Percentiles rank a stretch among this genome's conserved stretches.
Conservation (phyloP, 1,140 invertebrate species). For the Scaptomyza graminum region DNA sequence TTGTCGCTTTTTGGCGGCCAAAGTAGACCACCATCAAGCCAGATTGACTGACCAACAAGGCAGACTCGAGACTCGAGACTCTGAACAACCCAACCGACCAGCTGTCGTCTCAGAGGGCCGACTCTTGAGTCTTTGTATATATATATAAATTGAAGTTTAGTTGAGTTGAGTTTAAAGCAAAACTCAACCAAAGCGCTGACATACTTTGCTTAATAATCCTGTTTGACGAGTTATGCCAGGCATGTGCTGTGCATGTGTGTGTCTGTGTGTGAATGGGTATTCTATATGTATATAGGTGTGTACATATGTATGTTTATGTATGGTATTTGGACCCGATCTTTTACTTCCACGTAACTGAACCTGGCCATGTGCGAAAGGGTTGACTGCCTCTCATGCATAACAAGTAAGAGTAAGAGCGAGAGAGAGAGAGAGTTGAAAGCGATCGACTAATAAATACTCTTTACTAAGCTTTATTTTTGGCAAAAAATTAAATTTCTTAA, state of each 20-base stretch:
- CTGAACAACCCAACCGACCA: conserved; percentile 36
- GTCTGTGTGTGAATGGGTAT: background rate
- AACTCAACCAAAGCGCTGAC: conserved; percentile 50
- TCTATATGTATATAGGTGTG: background rate
- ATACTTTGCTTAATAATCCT: conserved; percentile 81
- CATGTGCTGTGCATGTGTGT: background rate
- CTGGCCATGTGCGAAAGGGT: conserved; percentile 62
- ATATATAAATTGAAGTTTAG: conserved; percentile 9
- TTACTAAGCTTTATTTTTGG: too few relatives aligned
- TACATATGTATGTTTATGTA: conserved; percentile 1
- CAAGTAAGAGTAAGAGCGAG: background rate
- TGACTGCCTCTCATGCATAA: conserved; percentile 20
- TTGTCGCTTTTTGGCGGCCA: background rate
- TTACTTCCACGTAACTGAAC: conserved; percentile 77
- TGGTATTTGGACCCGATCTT: conserved; percentile 48
- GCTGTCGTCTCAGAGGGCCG: conserved; percentile 58
- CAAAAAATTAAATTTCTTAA: too few relatives aligned
- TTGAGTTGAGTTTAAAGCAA: conserved; percentile 24
- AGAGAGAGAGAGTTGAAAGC: too few relatives aligned
- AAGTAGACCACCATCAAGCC: conserved; percentile 48
- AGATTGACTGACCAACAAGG: background rate
- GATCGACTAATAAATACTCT: too few relatives aligned
- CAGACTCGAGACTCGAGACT: too few relatives aligned
- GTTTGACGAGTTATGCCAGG: conserved; percentile 73
- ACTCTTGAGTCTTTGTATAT: conserved; percentile 27